Conservation (phyloP, 2,797 vertebrate genomes). For the Acrossocheilus wenchowensis region DNA sequence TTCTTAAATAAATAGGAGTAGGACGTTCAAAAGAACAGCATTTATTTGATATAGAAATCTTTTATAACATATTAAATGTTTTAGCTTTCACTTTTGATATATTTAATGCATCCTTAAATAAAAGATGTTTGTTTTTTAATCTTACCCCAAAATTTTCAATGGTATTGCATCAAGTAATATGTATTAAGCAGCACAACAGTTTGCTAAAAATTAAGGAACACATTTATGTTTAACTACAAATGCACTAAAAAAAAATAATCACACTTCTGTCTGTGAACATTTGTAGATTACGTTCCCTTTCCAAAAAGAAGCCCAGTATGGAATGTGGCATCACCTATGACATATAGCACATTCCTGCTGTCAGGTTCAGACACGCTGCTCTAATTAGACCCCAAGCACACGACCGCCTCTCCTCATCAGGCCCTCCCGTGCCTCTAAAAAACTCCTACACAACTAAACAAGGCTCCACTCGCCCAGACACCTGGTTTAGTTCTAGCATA, state of each 20-base stretch:
- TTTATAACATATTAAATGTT: too few relatives aligned
- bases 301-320: not conserved
- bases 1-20: not conserved
- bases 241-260: slow-evolving; percentile 13
- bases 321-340: slow-evolving; percentile 45
- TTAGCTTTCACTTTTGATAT: not conserved
- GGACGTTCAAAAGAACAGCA: not conserved
- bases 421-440: not conserved
- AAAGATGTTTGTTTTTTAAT: not conserved
- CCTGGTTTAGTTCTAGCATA: not conserved
- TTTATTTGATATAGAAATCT: not conserved
- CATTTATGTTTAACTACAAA: not conserved
- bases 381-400: slow-evolving; percentile 29
- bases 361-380: slow-evolving; percentile 56
- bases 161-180: not conserved
- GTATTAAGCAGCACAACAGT: not conserved
- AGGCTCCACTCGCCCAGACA: not conserved
- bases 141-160: not conserved
- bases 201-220: not conserved
- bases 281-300: not conserved
- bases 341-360: slow-evolving; percentile 54
- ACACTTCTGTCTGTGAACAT: not conserved
- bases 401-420: not conserved
- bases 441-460: slow-evolving; percentile 1
- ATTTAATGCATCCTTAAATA: not conserved